Percentiles rank a stretch among this genome's conserved stretches.
Conservation (phyloP, 2,113 vertebrate genomes). For the Hucho hucho region DNA sequence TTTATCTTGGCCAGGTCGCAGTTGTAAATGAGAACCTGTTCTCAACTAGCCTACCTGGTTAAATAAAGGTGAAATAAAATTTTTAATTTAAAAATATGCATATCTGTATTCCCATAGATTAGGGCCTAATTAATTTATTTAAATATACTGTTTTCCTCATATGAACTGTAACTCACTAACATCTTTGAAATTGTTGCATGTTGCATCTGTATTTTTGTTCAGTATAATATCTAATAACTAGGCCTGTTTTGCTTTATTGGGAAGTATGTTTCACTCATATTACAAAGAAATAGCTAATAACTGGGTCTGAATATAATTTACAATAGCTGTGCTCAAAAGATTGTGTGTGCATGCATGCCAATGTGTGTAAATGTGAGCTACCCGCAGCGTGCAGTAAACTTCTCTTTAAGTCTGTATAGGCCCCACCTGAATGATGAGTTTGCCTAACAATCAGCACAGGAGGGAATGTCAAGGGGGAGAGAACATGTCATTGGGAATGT, state of each 20-base stretch:
- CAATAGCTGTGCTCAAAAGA: neutral
- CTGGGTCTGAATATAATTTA: neutral
- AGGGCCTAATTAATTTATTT: no score
- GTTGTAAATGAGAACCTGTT: no score
- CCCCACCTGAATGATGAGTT: neutral
- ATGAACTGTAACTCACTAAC: no score
- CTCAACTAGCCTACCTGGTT: no score
- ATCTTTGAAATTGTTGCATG: no score
- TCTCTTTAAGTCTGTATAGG: neutral
- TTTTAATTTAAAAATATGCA: no score
- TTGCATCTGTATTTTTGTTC: no score
- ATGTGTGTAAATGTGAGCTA: neutral
- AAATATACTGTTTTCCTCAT: no score
- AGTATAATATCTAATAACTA: no score
- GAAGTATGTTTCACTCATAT: neutral
- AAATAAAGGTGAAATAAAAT: no score
- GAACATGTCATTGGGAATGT: conserved; percentile 9
- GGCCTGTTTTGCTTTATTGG: neutral
- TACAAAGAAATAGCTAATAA: neutral
- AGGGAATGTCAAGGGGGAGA: neutral
- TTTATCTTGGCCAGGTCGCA: no score
- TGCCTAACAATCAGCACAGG: neutral
- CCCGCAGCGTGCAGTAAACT: neutral
- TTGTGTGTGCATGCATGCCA: neutral
- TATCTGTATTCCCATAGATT: no score